phyloP scores from a whole-genome alignment of 2,888 invertebrate species.

The Leptarthrus brevirostris region DNA sequence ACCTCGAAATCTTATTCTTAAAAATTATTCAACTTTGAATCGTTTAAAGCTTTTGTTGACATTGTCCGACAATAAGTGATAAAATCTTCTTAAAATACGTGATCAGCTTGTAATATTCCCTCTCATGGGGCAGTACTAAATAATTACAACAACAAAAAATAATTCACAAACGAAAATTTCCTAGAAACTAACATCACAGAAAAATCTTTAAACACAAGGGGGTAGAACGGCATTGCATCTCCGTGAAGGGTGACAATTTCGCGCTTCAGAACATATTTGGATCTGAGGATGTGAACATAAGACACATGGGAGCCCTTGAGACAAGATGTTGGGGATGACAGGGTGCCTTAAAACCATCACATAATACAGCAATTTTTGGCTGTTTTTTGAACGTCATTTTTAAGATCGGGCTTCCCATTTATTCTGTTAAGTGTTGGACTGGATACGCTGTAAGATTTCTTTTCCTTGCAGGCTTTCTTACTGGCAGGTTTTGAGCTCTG shows the following conservation, averaged over 20 bases:
- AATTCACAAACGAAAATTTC: constrained; percentile 34
- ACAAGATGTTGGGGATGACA: not conserved
- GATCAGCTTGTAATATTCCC: not conserved
- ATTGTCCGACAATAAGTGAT: constrained; percentile 26
- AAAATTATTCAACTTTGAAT: constrained; percentile 44
- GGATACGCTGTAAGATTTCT: constrained; percentile 53
- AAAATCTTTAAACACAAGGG: constrained; percentile 49
- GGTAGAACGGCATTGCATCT: not conserved
- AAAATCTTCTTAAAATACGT: constrained; percentile 24
- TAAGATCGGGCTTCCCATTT: constrained; percentile 52
- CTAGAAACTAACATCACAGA: constrained; percentile 54
- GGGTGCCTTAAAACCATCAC: constrained; percentile 53
- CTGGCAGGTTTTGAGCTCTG: constrained; percentile 47
- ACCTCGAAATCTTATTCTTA: not conserved
- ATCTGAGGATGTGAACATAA: constrained; percentile 19
- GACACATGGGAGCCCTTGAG: constrained; percentile 25
- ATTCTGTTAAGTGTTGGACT: constrained; percentile 53
- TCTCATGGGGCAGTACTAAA: not conserved
- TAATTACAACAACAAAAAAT: constrained; percentile 25
- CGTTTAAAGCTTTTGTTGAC: constrained; percentile 41
- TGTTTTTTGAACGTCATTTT: constrained; percentile 54
- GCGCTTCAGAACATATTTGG: constrained; percentile 13
- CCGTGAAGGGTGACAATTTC: not conserved
- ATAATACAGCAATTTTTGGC: constrained; percentile 54
- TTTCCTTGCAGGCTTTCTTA: constrained; percentile 53